Percentiles rank a stretch among this genome's conserved stretches.
Conservation (phyloP, 2,888 invertebrate genomes). For the Drosophila monieri region DNA sequence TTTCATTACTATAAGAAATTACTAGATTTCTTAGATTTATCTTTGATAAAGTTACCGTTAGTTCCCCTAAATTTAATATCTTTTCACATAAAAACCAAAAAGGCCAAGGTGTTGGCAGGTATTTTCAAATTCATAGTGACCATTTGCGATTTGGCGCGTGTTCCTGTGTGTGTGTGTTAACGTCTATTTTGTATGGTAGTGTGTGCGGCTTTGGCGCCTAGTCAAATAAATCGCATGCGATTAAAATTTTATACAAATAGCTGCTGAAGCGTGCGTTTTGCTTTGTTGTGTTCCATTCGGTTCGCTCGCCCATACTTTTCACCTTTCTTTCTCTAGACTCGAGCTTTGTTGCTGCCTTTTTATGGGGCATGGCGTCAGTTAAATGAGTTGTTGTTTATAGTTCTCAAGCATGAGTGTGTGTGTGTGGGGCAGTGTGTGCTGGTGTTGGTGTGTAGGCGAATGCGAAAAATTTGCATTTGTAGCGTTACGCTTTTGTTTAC, state of each 20-base stretch:
- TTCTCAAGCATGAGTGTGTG: conserved; percentile 24
- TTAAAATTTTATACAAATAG: conserved; percentile 64
- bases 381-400: conserved; percentile 73
- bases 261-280: conserved; percentile 40
- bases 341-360: conserved; percentile 27
- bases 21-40: no score
- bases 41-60: no score
- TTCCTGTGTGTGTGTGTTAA: conserved; percentile 2
- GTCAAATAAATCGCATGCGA: conserved; percentile 75
- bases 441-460: conserved; percentile 8
- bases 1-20: no score
- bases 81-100: conserved; percentile 11
- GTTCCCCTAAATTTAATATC: conserved; percentile 7
- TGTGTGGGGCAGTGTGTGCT: conserved; percentile 13
- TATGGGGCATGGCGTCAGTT: conserved; percentile 57
- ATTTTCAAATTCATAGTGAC: neutral
- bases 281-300: conserved; percentile 18
- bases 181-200: conserved; percentile 1
- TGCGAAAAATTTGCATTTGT: conserved; percentile 73
- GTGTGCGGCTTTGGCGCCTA: conserved; percentile 47
- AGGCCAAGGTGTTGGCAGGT: neutral
- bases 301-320: conserved; percentile 17
- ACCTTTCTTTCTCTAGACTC: conserved; percentile 37
- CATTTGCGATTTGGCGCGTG: neutral
- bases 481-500: conserved; percentile 76